Evolutionary conservation across 2,888 invertebrate species (phyloP).

Genomic region (Agrochola macilenta): DNA sequence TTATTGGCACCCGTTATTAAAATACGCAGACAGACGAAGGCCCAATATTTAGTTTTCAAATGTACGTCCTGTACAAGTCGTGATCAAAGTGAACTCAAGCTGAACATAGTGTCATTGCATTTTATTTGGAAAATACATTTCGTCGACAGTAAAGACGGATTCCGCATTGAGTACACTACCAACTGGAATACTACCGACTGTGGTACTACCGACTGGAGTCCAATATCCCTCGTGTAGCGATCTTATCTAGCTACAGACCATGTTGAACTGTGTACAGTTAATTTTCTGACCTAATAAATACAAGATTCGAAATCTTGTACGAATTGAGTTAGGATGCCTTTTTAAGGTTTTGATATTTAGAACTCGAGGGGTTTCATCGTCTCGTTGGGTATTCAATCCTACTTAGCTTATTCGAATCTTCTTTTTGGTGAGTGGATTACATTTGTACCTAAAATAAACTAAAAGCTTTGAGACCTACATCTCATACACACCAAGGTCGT

Average conservation of each 20-base stretch:
- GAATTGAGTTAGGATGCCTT: conserved; percentile 26
- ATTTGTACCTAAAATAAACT: conserved; percentile 3
- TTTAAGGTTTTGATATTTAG: conserved; percentile 16
- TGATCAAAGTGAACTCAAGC: conserved; percentile 33
- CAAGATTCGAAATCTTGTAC: conserved; percentile 42
- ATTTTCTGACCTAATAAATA: conserved; percentile 77
- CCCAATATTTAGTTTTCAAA: conserved; percentile 23
- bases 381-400: background rate
- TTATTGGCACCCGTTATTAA: conserved; percentile 21
- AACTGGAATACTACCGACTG: conserved; percentile 55
- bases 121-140: conserved; percentile 55
- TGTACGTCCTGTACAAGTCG: conserved; percentile 10
- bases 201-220: conserved; percentile 54
- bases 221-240: conserved; percentile 69
- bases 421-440: conserved; percentile 4
- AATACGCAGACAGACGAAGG: conserved; percentile 5
- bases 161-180: conserved; percentile 51
- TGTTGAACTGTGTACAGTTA: conserved; percentile 69
- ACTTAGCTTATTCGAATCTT: background rate
- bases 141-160: conserved; percentile 46
- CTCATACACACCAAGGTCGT: background rate
- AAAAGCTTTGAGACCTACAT: background rate
- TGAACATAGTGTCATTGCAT: conserved; percentile 36
- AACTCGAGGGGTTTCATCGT: conserved; percentile 1
- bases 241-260: conserved; percentile 72